phyloP scores from a whole-genome alignment of 2,888 invertebrate species.

The Andricus curvator region DNA sequence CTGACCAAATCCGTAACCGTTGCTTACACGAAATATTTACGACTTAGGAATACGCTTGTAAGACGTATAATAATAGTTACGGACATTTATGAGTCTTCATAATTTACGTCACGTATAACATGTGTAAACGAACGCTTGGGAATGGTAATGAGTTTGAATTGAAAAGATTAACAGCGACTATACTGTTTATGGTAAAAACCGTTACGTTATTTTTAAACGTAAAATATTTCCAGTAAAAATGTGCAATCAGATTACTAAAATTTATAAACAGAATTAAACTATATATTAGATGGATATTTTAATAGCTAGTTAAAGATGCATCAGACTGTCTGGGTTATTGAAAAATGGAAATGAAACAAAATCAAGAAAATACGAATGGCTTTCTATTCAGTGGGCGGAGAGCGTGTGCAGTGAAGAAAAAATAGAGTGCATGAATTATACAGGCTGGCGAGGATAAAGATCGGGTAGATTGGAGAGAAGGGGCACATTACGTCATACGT shows the following conservation, averaged over 20 bases:
- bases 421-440: neutral
- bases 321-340: neutral
- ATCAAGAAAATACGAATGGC: neutral
- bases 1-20: conserved; percentile 23
- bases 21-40: conserved; percentile 26
- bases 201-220: neutral
- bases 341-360: neutral
- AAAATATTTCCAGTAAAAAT: neutral
- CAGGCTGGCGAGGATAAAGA: neutral
- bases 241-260: neutral
- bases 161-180: neutral
- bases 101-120: neutral
- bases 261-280: neutral
- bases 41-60: conserved; percentile 4
- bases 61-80: conserved; percentile 24
- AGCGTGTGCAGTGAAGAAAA: neutral
- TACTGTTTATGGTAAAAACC: neutral
- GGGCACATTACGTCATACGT: too few species aligned
- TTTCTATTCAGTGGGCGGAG: neutral
- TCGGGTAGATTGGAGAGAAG: neutral
- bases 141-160: neutral
- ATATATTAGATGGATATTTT: neutral
- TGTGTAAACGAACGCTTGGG: neutral
- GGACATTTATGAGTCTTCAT: conserved; percentile 11
- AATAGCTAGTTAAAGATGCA: too few species aligned